Evolutionary conservation across 2,113 vertebrate genomes (phyloP).

Genomic region (Ptilonorhynchus violaceus): DNA sequence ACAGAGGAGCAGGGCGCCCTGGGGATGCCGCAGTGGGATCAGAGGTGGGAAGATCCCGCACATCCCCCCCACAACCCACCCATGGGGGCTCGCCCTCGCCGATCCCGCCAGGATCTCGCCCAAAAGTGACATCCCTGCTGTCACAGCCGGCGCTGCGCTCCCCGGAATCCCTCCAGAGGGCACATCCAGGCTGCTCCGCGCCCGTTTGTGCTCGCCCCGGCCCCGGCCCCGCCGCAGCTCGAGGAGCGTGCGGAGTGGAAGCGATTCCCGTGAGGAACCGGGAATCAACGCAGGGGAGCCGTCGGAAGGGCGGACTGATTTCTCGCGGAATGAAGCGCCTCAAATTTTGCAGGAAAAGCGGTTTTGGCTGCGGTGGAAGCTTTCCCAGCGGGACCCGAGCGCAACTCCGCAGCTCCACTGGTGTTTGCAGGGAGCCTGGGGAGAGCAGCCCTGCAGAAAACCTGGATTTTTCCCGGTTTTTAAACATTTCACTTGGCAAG

Average conservation of each 20-base stretch:
- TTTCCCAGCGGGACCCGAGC: background rate
- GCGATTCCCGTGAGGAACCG: background rate
- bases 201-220: background rate
- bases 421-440: background rate
- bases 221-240: background rate
- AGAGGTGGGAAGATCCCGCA: rapidly evolving
- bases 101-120: rapidly evolving
- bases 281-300: background rate
- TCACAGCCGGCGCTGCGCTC: background rate
- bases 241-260: background rate
- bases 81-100: too few relatives aligned
- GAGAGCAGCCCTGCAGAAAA: background rate
- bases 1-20: background rate
- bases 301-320: background rate
- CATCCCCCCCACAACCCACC: background rate
- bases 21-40: background rate
- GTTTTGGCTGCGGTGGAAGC: background rate
- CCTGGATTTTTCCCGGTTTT: background rate
- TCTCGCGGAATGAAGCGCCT: background rate
- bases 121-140: background rate
- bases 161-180: background rate
- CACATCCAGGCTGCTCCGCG: background rate
- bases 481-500: background rate
- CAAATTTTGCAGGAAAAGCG: background rate
- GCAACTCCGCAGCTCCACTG: background rate